Percentiles rank a stretch among this genome's conserved stretches.
Evolutionary conservation across 2,113 vertebrate genomes (phyloP).

Genomic region (Heterotilapia buettikoferi): DNA sequence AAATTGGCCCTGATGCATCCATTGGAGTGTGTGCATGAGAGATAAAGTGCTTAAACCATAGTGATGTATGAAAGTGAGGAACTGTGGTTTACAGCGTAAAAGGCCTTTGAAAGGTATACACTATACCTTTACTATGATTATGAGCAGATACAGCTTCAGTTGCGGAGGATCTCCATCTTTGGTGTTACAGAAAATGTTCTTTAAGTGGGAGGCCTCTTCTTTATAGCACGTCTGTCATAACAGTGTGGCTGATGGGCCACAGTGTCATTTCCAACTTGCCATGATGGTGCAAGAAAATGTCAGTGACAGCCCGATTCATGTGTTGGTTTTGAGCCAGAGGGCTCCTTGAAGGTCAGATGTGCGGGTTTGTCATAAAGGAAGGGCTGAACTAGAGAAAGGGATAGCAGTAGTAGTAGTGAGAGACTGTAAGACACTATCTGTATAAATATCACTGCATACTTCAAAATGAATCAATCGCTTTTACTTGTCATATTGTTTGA

Average conservation of each 20-base stretch:
- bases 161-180: not conserved
- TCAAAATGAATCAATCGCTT: not conserved
- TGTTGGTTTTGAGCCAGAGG: not conserved
- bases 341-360: conserved; percentile 1
- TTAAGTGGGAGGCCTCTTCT: not conserved
- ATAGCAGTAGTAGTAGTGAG: not conserved
- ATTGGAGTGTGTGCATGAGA: not conserved
- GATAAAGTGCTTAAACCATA: not conserved
- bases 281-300: not conserved
- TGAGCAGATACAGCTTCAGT: not conserved
- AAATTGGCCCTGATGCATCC: not conserved
- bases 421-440: not conserved
- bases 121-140: not conserved
- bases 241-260: not conserved
- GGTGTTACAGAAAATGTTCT: not conserved
- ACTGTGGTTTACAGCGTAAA: not conserved
- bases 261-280: not conserved
- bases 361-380: not conserved
- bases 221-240: not conserved
- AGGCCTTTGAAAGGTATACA: not conserved
- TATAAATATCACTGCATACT: not conserved
- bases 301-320: not conserved
- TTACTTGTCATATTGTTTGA: not conserved
- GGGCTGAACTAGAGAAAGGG: not conserved
- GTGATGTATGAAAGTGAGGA: not conserved